Evolutionary conservation across 92 coral and sea anemone genomes (phyloP), one percentile per base, ranked within the genome.

Genomic region (Palythoa heliodiscus): DNA sequence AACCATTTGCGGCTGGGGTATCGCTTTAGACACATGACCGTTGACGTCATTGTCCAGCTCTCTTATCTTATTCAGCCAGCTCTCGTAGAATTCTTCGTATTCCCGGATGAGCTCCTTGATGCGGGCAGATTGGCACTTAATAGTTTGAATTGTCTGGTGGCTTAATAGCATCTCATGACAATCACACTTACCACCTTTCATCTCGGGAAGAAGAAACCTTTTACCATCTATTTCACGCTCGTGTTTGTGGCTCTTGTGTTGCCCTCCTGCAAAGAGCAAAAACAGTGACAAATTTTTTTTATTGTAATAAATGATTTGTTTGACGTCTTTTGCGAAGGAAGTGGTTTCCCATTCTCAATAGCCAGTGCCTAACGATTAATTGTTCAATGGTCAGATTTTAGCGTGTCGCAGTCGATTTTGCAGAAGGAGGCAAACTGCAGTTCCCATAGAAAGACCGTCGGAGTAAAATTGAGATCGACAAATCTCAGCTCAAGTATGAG

Each of bases 71-170:
- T 75, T 86, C 57, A 94, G 82, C 99, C 99, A 97, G 50, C 38
- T 88, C 73, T 97, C 99, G 67, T 94, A 97, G 78, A 92, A 97
- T 61, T 92, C 99, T 53, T 97, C 98, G 50, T 89, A 97, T 80
- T 97, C 99, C 43, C 87, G 90, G 73, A 97, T 90, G 55, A 97
- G 97, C 73, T 97, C 93, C 80, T 90, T 92, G 82, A 97, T 93
- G 57, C 87, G 86, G 5, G 82, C 38, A 3, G 98, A 92, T 89
- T 91, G 91, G 70, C 86, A 87, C 77, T 97, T 92, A 86, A 97
- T 95, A 71, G 85, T 92, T 75, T 91, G 98, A 25, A 94, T 87
- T 13, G 98, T 94, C 86, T 94, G 93, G 66, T 92, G 92, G 73
- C 87, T 90, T 54, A 94, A 83, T 38, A 94, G 85, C 95, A 94